phyloP scores from a whole-genome alignment of 1,140 invertebrate species.

The Leucophenga varia region DNA sequence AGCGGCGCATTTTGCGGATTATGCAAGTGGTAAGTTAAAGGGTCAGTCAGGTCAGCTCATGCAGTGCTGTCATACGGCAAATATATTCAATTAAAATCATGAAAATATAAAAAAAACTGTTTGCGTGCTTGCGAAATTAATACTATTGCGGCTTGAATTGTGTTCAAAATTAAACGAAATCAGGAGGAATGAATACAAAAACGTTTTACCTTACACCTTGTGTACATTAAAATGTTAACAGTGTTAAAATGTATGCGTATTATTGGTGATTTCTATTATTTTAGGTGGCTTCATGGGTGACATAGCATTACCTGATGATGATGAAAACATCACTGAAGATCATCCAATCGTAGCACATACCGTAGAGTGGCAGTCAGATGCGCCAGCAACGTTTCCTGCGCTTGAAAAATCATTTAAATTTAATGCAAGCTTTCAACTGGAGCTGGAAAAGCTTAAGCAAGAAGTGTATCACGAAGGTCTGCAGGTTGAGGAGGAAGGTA shows the following conservation, averaged over 20 bases:
- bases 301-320: constrained; percentile 68
- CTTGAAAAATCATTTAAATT: constrained; percentile 53
- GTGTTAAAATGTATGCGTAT: too few relatives aligned
- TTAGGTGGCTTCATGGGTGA: constrained; percentile 78
- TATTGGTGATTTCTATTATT: too few relatives aligned
- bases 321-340: constrained; percentile 5
- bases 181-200: too few relatives aligned
- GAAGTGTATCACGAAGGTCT: constrained; percentile 76
- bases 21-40: constrained; percentile 6
- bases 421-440: constrained; percentile 69
- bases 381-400: constrained; percentile 10
- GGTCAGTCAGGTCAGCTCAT: neutral
- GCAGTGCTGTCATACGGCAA: neutral
- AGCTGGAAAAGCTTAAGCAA: constrained; percentile 75
- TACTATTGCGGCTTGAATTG: too few relatives aligned
- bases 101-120: too few relatives aligned
- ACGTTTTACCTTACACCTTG: too few relatives aligned
- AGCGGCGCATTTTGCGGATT: neutral
- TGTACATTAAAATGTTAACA: too few relatives aligned
- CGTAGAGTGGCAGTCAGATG: constrained; percentile 31
- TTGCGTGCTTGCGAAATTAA: too few relatives aligned
- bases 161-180: too few relatives aligned
- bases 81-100: constrained; percentile 37
- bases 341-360: constrained; percentile 1
- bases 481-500: constrained; percentile 78